Conservation (phyloP, 2,888 invertebrate genomes). For the Ectemnius lituratus region DNA sequence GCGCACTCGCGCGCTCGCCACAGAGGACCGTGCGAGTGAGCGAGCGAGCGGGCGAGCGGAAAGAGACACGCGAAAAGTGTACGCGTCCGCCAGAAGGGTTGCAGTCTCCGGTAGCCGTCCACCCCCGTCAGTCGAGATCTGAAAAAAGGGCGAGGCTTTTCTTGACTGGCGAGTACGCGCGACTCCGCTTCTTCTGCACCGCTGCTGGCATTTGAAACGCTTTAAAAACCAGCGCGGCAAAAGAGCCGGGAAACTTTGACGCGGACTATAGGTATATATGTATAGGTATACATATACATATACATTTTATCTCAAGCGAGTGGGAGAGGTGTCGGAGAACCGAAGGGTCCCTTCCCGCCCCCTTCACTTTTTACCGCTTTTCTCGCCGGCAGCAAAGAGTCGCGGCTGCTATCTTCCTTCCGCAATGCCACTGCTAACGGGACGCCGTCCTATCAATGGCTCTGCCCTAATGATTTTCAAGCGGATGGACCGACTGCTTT, state of each 20-base stretch:
- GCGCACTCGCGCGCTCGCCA: too few species aligned
- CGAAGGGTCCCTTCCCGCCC: conserved; percentile 53
- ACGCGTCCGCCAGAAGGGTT: too few species aligned
- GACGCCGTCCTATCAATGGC: conserved; percentile 58
- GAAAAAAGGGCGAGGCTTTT: conserved; percentile 46
- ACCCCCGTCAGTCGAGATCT: conserved; percentile 36
- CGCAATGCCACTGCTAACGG: conserved; percentile 60
- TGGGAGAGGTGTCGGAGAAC: conserved; percentile 46
- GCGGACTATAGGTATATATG: conserved; percentile 53
- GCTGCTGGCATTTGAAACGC: conserved; percentile 52
- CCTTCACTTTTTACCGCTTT: conserved; percentile 46
- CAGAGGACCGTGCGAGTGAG: too few species aligned
- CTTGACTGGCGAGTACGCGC: conserved; percentile 37
- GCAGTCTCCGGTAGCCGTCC: too few species aligned
- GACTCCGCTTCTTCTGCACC: background rate
- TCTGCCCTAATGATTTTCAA: conserved; percentile 68
- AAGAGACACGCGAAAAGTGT: conserved; percentile 12
- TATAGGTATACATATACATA: too few species aligned
- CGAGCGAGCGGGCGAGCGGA: too few species aligned
- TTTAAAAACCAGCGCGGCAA: conserved; percentile 60
- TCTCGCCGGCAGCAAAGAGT: conserved; percentile 58
- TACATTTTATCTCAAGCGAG: conserved; percentile 62
- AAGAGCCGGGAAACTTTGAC: conserved; percentile 63
- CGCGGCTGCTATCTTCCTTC: conserved; percentile 67
- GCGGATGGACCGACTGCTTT: conserved; percentile 53